Base-by-base conservation (phyloP, 2,113 vertebrate genomes). In the Leptobrachium ailaonicum region DNA sequence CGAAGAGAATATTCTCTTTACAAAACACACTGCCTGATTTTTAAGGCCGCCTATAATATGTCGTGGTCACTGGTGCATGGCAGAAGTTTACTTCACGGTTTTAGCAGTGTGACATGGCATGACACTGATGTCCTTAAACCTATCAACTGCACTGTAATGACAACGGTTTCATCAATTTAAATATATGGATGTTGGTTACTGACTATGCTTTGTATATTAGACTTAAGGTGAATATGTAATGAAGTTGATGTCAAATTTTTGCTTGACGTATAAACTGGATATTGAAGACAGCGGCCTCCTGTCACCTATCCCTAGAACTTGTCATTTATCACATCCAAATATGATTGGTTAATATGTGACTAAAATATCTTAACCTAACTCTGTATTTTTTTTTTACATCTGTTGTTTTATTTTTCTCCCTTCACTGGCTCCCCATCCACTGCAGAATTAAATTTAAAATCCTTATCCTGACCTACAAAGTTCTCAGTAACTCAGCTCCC, bases 161-260 rank as follows among this genome's bases (percentile, higher is more conserved):
- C 58, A 32, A 41, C 6, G 60, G 42, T 50, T 66, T 76, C 62
- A 66, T 50, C 62, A 41, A 53, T 76, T 67, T 76, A 68, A 54
- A 53, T 40, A 68, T 76, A 67, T 54, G 54, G 50, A 68, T 76
- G 40, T 54, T 42, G 66, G 7, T 43, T 68, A 67, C 42, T 76
- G 64, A 76, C 67, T 67, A 76, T 76, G 66, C 66, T 68, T 76
- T 76, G 47, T 67, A 68, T 67, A 67, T 58, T 76, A 67, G 68
- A 68, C 13, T 42, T 47, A 76, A 2, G 50, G 68, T 76, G 75
- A 76, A 76, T 76, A 76, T 76, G 67, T 40, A 43, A 68, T 68
- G 40, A 76, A 45, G 13, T 13, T 76, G 64, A 68, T 67, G 13
- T 68, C 50, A 68, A 68, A 67, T 68, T 50, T 42, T 53, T 44